Evolutionary conservation across 2,888 invertebrate genomes (phyloP).

Genomic region (Cosmia trapezina): DNA sequence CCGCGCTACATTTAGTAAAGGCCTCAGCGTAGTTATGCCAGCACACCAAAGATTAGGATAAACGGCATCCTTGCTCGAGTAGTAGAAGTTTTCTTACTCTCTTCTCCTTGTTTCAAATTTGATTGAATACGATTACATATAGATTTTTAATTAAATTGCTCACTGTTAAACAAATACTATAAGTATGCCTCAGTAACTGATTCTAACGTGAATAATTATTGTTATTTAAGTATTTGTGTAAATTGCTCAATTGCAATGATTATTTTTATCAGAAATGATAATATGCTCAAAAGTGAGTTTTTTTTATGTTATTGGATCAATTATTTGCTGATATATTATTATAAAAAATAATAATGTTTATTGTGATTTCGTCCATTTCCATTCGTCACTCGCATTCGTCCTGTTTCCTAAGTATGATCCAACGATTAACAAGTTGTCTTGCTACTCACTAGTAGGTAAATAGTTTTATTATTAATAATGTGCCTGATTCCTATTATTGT

Average conservation of each 20-base stretch:
- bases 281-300: slow-evolving; percentile 87
- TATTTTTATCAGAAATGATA: slow-evolving; percentile 83
- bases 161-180: slow-evolving; percentile 77
- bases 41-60: slow-evolving; percentile 89
- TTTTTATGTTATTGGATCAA: slow-evolving; percentile 84
- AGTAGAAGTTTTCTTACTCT: slow-evolving; percentile 73
- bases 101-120: slow-evolving; percentile 72
- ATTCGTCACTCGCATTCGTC: slow-evolving; percentile 64
- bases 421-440: slow-evolving; percentile 72
- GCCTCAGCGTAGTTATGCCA: slow-evolving; percentile 81
- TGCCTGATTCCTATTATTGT: slow-evolving; percentile 90
- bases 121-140: slow-evolving; percentile 71
- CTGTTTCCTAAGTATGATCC: slow-evolving; percentile 64
- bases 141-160: slow-evolving; percentile 75
- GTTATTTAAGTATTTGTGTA: slow-evolving; percentile 74
- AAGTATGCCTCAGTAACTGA: slow-evolving; percentile 80
- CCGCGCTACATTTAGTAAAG: slow-evolving; percentile 70
- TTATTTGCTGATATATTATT: slow-evolving; percentile 76
- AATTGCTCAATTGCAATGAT: slow-evolving; percentile 86
- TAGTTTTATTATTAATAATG: slow-evolving; percentile 82
- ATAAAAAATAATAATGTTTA: slow-evolving; percentile 73
- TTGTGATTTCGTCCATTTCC: slow-evolving; percentile 81
- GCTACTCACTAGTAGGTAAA: slow-evolving; percentile 81
- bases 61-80: slow-evolving; percentile 78
- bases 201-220: slow-evolving; percentile 75